Conservation (phyloP, 2,113 vertebrate genomes). For the Pachypanchax playfairii region DNA sequence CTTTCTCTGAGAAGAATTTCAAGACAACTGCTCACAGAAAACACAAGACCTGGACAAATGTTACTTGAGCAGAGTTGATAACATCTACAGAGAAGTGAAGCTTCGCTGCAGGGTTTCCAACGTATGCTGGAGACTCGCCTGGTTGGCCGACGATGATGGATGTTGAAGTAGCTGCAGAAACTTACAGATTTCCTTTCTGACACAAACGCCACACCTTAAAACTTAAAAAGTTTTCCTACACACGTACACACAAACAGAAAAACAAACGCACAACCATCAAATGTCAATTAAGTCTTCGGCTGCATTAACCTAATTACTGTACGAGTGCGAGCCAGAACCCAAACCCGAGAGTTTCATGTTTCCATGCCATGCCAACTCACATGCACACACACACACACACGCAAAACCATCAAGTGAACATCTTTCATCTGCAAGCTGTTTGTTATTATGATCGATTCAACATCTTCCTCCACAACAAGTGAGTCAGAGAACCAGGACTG, state of each 20-base stretch:
- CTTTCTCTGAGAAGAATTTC: conserved; percentile 23
- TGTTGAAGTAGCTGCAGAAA: conserved; percentile 61
- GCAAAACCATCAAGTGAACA: conserved; percentile 38
- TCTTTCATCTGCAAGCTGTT: conserved; percentile 60
- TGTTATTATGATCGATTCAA: conserved; percentile 60
- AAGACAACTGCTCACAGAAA: conserved; percentile 16
- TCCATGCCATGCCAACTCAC: conserved; percentile 27
- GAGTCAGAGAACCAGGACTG: too few relatives aligned
- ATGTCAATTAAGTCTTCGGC: conserved; percentile 52
- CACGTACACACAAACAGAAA: conserved; percentile 19
- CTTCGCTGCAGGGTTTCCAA: conserved; percentile 39
- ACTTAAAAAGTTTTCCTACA: conserved; percentile 7
- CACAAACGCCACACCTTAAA: conserved; percentile 62
- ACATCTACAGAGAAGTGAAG: conserved; percentile 34
- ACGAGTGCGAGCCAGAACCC: conserved; percentile 43
- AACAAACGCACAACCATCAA: conserved; percentile 14
- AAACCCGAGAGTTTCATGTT: conserved; percentile 62
- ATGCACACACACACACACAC: conserved; percentile 19
- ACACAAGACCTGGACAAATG: conserved; percentile 38
- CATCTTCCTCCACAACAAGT: conserved; percentile 51
- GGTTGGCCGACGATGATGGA: conserved; percentile 22
- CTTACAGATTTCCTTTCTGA: conserved; percentile 70
- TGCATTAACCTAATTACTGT: conserved; percentile 79
- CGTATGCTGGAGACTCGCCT: conserved; percentile 42
- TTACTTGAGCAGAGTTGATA: conserved; percentile 36